Evolutionary conservation across 2,113 vertebrate species (phyloP).

Genomic region (Istiophorus platypterus): DNA sequence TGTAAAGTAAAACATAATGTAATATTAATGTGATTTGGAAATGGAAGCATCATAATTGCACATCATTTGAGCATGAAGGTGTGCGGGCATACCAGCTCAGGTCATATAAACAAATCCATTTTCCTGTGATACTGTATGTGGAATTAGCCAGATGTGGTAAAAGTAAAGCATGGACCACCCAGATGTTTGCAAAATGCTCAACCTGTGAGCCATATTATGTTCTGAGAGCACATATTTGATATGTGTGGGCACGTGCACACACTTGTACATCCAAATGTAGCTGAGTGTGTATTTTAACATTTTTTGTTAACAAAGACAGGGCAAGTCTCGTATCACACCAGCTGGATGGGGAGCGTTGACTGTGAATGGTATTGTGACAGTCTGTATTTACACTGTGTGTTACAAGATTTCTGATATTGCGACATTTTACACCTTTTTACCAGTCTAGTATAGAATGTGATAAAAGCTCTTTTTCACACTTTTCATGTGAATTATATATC

Average conservation of each 20-base stretch:
- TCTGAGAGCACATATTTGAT: conserved; percentile 3
- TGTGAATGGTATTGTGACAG: conserved; percentile 38
- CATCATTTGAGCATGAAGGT: background rate
- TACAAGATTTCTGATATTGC: conserved; percentile 45
- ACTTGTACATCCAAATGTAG: background rate
- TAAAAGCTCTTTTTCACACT: conserved; percentile 40
- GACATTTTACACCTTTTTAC: conserved; percentile 48
- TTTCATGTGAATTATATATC: conserved; percentile 17
- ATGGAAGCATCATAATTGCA: background rate
- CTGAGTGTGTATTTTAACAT: conserved; percentile 13
- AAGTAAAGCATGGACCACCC: conserved; percentile 11
- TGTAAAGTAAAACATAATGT: too few relatives aligned
- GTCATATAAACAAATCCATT: background rate
- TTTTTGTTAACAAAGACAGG: conserved; percentile 24
- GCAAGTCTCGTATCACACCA: conserved; percentile 8
- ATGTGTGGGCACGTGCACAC: conserved; percentile 7
- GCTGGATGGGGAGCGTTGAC: conserved; percentile 40
- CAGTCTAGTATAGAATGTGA: conserved; percentile 30
- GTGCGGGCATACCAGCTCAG: background rate
- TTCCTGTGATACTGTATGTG: background rate
- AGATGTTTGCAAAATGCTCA: conserved; percentile 5
- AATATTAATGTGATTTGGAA: background rate
- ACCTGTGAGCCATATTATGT: background rate
- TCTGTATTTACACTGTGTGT: conserved; percentile 47
- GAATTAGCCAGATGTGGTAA: background rate